Base-by-base conservation (phyloP, 2,888 invertebrate genomes). In the Cheilosia pagana region DNA sequence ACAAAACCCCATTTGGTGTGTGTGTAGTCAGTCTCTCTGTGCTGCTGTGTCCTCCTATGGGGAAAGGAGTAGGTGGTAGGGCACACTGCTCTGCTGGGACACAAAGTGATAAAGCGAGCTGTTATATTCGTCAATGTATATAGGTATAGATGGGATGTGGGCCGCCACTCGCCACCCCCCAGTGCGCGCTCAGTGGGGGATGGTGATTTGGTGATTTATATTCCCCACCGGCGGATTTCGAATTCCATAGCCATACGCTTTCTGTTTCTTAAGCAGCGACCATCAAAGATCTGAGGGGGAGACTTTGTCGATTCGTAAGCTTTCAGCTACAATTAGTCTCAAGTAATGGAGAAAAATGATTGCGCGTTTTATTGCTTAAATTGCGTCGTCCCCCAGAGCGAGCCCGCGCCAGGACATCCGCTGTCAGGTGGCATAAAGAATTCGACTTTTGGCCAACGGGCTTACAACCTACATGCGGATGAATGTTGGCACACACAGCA, bases 201-300 rank as follows among this genome's bases (percentile, higher is more conserved):
- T 57, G 72, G 81, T 67, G 81, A 75, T 81, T 81, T 81, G 62
- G 75, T 85, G 85, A 85, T 85, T 85, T 85, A 85, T 85, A 76
- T 85, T 62, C 76, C 55, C 81, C 65, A 76, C 71, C 70, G 81
- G 55, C 71, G 71, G 81, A 76, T 81, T 85, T 79, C 67, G 71
- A 75, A 60, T 81, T 81, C 48, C 10, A 19, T 52, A 81, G 76
- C 48, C 10, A 19, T 52, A 81, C 81, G 81, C 75, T 76, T 55
- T 65, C 41, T 71, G 85, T 62, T 81, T 81, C 85, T 85, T 85
- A 85, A 85, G 67, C 65, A 81, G 81, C 28, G 67, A n/a, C 25
- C 39, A 45, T 12, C 48, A 4, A 43, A 48, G 3, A 19, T 35
- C 57, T 28, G 55, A 10, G 57, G 45, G 62, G 21, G 45, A 43